Base-by-base conservation (phyloP, 2,888 invertebrate genomes). In the Eueremaeus valkanovi region DNA sequence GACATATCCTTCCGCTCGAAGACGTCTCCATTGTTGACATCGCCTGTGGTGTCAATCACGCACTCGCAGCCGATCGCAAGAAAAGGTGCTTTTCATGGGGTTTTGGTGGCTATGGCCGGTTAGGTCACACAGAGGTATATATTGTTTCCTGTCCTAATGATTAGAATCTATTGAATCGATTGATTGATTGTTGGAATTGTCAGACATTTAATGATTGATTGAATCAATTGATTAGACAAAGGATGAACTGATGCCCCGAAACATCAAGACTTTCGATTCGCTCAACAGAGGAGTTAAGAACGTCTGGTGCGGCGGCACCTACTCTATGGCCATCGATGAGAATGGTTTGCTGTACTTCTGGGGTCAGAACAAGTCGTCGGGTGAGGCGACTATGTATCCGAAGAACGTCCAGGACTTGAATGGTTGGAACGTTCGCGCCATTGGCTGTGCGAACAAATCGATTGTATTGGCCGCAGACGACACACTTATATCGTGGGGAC, bases 341-440 rank as follows among this genome's bases (percentile, higher is more conserved):
- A 2, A 83, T 87, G 89, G 90, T 55, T 87, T 87, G 2, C 84
- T 91, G 72, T 93, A 89, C 84, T 84, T 95, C 83, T 95, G 95
- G 84, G 96, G 96, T 0, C 93, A 93, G 83, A 92, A 92, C 0
- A 95, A 95, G 82, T 89, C 93, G 76, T 92, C 92, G 0, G 95
- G 80, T n/a, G 96, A 96, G 83, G 95, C 95, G 2, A 93, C 93
- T 81, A 95, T 95, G 95, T 95, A 95, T 83, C 95, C 95, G 0
- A 95, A 95, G 82, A 93, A 93, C 0, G 90, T 95, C 3, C 93
- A 93, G 80, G 95, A 96, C 84, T 86, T 96, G n/a, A 89, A 90
- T 77, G 95, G 95, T 0, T 96, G 95, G 95, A 90, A 91, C 80
- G 90, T 96, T 31, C 89, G 92, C 76, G 88, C 90, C 79, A 88